Evolutionary conservation across 2,797 vertebrate genomes (phyloP), one percentile per base, ranked within the genome.

Genomic region (Pipistrellus pipistrellus): DNA sequence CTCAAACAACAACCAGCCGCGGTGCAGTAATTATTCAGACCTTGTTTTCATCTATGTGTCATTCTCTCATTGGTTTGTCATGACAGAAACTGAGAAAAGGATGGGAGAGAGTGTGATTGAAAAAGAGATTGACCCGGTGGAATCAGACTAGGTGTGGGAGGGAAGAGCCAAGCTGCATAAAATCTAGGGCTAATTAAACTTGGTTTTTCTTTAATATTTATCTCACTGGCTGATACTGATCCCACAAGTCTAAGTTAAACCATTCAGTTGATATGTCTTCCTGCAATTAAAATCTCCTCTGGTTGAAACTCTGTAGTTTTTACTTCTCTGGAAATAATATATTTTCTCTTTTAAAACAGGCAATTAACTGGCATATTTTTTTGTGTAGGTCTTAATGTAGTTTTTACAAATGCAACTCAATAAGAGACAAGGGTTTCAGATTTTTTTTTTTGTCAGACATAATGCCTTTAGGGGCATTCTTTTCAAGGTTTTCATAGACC

Each of bases 161-260:
- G 97, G 93, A 96, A 97, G 96, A 94, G 94, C 93, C 94, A 96
- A 71, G 95, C 8, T 96, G 77, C 96, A 96, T 96, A 97, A 98
- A 97, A 98, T 97, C 98, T 98, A 97, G 97, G 94, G 97, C 97
- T 98, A 98, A 98, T 98, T 98, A 98, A 98, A 97, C 96, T 97
- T 95, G 93, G 59, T 87, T 96, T 95, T 97, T 96, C 96, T 96
- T 95, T 96, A 96, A 76, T 94, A 77, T 97, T 95, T 97, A 97
- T 98, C 96, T 95, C 88, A 94, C 96, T 91, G 93, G 93, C 95
- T 98, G 97, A 94, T 53, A 85, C 96, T 97, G 96, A 97, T 98
- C 95, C 55, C 92, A 86, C 92, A 32, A 80, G 96, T 98, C 98
- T 95, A 97, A 96, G 94, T 95, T 93, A 96, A 97, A 94, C 93